Conservation (phyloP, 2,888 invertebrate species). For the Trichacis sp. region DNA sequence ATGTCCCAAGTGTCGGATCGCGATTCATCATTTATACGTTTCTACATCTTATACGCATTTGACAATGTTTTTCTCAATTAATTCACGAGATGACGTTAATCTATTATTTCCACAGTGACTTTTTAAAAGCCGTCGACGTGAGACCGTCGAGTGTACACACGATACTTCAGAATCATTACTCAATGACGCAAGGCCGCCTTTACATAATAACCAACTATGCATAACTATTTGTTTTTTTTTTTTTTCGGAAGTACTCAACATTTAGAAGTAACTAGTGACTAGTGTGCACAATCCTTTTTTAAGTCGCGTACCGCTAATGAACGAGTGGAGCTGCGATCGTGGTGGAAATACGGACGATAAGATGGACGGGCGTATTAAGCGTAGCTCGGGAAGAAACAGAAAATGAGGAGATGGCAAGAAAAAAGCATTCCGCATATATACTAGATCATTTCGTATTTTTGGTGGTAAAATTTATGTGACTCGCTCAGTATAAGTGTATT, state of each 20-base stretch:
- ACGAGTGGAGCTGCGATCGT: constrained; percentile 46
- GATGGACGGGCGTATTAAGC: constrained; percentile 45
- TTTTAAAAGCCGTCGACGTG: constrained; percentile 18
- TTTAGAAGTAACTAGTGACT: constrained; percentile 42
- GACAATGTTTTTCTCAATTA: constrained; percentile 17
- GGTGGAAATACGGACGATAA: constrained; percentile 45
- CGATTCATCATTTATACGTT: neutral
- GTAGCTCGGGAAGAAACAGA: constrained; percentile 45
- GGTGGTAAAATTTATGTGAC: too few relatives aligned
- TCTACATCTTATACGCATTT: constrained; percentile 7
- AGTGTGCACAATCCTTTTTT: constrained; percentile 37
- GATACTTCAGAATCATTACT: constrained; percentile 21
- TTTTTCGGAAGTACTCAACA: constrained; percentile 43
- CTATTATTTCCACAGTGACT: neutral
- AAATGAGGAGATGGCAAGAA: constrained; percentile 9
- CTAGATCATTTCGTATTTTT: constrained; percentile 14
- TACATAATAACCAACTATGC: constrained; percentile 36
- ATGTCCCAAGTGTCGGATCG: constrained; percentile 7
- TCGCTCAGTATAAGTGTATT: too few relatives aligned
- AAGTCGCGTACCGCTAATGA: constrained; percentile 46
- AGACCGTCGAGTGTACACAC: constrained; percentile 12
- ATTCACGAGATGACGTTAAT: neutral
- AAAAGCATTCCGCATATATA: constrained; percentile 34
- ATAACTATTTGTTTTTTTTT: constrained; percentile 27
- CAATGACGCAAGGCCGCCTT: constrained; percentile 31